phyloP scores from a whole-genome alignment of 2,888 invertebrate species.

The Hedya salicella region DNA sequence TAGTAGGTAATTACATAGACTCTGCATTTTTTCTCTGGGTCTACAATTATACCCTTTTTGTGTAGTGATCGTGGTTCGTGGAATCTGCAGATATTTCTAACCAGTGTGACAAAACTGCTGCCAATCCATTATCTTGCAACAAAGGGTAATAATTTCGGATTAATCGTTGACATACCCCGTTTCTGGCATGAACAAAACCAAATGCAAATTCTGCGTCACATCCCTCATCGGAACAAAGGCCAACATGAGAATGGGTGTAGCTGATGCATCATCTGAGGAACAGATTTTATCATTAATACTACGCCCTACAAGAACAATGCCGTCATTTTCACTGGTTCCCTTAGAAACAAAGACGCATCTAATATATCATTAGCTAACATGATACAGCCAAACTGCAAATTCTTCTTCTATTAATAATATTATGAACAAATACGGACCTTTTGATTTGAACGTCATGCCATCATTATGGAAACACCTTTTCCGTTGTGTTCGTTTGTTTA shows the following conservation, averaged over 20 bases:
- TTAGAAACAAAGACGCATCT: conserved; percentile 33
- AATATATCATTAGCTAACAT: conserved; percentile 27
- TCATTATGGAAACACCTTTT: conserved; percentile 40
- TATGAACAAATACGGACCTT: conserved; percentile 26
- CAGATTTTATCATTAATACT: conserved; percentile 36
- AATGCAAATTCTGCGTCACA: conserved; percentile 42
- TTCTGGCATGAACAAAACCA: conserved; percentile 33
- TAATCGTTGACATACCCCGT: conserved; percentile 35
- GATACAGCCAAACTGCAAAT: conserved; percentile 26
- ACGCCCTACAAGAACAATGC: conserved; percentile 41
- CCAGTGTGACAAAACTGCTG: conserved; percentile 2
- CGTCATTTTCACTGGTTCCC: conserved; percentile 29
- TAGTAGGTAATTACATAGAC: too few relatives aligned
- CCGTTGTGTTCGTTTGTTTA: conserved; percentile 39
- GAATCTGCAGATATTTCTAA: too few relatives aligned
- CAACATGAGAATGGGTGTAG: conserved; percentile 33
- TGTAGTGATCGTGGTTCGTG: too few relatives aligned
- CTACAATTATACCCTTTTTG: too few relatives aligned
- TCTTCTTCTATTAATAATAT: conserved; percentile 14
- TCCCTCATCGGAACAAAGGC: conserved; percentile 38
- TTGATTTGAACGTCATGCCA: conserved; percentile 30
- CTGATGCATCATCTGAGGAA: conserved; percentile 38
- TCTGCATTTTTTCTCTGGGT: too few relatives aligned
- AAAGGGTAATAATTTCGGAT: conserved; percentile 39
- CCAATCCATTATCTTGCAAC: conserved; percentile 26